Evolutionary conservation across 2,888 invertebrate species (phyloP), one percentile per base, ranked within the genome.

Genomic region (Leptogaster cylindrica): DNA sequence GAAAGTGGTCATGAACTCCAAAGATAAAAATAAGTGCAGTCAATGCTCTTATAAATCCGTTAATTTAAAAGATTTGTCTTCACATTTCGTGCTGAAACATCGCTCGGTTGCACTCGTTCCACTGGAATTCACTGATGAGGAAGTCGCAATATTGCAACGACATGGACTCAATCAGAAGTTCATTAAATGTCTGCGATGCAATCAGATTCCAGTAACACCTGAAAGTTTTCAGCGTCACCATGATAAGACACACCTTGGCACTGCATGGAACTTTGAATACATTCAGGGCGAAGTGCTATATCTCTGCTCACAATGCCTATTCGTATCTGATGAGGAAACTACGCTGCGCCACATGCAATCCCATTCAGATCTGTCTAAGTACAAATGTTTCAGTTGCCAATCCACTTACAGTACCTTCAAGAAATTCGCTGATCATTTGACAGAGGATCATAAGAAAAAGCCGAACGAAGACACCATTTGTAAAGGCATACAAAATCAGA

Each of bases 391-490:
- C 12, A 4, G 27, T 28, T 61, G 61, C 28, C 14, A 18, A 12
- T 6, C 44, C 14, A 18, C 27, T 7, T 14, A 27, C n/a, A 61
- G 28, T 14, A 14, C 31, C 1, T 61, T 61, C 16, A 18, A 23
- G 6, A 31, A 61, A 39, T 61, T 61, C 6, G 41, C 14, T 16
- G 31, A 61, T 7, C 61, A 61, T 33, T 44, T 61, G 28, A 18
- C 27, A 8, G 31, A 61, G 16, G 44, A 1, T 1, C 61, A 61
- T 6, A 61, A 41, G 2, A 20, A 41, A 16, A 16, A 6, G 5
- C 61, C 61, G n/a, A 61, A 61, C 28, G 10, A 61, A n/a, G 27
- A 23, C 7, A 61, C 61, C 16, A 23, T 61, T 25, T 16, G 16
- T 4, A 44, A 25, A 28, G 41, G 61, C 8, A 44, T 61, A 16